Conservation (phyloP, 2,113 vertebrate species). For the Etheostoma spectabile region DNA sequence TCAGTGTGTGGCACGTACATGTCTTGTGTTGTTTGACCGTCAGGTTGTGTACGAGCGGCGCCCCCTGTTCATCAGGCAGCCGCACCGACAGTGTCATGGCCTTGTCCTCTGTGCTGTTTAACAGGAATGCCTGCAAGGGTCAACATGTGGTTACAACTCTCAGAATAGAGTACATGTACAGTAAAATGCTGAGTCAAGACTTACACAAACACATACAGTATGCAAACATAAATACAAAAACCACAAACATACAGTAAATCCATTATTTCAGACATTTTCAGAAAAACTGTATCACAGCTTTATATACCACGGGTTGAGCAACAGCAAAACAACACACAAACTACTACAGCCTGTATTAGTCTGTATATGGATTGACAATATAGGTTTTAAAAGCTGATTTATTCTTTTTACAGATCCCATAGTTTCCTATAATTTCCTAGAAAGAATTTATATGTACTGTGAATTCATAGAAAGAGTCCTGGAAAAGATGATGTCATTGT, state of each 20-base stretch:
- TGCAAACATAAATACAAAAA: not conserved
- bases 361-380: too few relatives aligned
- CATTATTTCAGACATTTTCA: not conserved
- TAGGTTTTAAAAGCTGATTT: not conserved
- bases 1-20: slow-evolving; percentile 75
- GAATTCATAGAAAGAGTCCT: not conserved
- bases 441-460: not conserved
- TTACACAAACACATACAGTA: not conserved
- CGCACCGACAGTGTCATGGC: slow-evolving; percentile 86
- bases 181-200: not conserved
- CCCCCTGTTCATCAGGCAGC: slow-evolving; percentile 73
- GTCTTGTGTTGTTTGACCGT: slow-evolving; percentile 89
- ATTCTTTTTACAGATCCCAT: not conserved
- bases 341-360: not conserved
- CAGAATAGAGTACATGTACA: slow-evolving; percentile 27
- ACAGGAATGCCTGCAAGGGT: slow-evolving; percentile 85
- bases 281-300: not conserved
- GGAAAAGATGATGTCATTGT: not conserved
- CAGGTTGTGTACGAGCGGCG: slow-evolving; percentile 78
- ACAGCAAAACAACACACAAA: not conserved
- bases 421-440: not conserved
- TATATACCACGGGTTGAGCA: not conserved
- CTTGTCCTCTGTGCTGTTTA: slow-evolving; percentile 65
- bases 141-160: slow-evolving; percentile 16
- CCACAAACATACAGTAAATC: not conserved